Percentiles rank a stretch among this genome's conserved stretches.
phyloP scores from a whole-genome alignment of 2,888 invertebrate genomes.

The Brassicogethes aeneus region DNA sequence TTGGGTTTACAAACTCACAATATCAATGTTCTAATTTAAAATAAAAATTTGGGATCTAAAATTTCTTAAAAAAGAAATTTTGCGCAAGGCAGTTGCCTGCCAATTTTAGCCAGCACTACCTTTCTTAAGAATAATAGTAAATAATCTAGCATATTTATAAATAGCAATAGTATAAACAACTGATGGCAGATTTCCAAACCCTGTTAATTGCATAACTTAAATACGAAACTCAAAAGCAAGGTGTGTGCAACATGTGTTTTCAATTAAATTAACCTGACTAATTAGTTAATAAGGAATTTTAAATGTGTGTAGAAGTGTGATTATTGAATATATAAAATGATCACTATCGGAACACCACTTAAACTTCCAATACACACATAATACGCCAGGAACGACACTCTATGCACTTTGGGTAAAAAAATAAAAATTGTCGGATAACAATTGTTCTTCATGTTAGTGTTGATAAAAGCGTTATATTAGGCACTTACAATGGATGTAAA shows the following conservation, averaged over 20 bases:
- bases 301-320: background rate
- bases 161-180: background rate
- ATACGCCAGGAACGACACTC: background rate
- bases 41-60: too few species aligned
- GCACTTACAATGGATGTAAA: constrained; percentile 36
- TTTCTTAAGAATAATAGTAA: background rate
- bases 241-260: background rate
- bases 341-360: background rate
- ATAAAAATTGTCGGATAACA: background rate
- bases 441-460: background rate
- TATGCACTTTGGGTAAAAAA: background rate
- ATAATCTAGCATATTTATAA: background rate
- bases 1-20: too few species aligned
- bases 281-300: too few species aligned
- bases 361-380: background rate
- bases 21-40: too few species aligned
- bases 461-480: background rate
- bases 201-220: background rate
- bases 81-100: too few species aligned
- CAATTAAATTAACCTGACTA: background rate
- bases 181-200: background rate
- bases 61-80: too few species aligned
- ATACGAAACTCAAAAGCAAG: background rate
- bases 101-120: background rate
- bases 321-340: background rate